Base-by-base conservation (phyloP, 2,113 vertebrate genomes). In the Monarcha castaneiventris region DNA sequence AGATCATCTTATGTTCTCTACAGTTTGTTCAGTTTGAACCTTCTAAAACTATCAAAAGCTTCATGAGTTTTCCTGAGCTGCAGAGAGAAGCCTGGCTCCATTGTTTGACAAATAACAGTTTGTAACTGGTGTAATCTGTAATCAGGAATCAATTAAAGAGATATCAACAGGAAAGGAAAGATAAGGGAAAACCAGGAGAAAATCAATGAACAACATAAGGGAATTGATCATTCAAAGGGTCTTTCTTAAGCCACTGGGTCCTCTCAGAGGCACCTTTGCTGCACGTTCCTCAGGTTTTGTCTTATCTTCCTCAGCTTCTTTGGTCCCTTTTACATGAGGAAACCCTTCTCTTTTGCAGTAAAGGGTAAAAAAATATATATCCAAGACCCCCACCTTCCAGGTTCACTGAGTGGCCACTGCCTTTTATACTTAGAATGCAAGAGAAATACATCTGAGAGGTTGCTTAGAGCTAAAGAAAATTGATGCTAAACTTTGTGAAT, bases 71-170 rank as follows among this genome's bases (percentile, higher is more conserved):
- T 76, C 59, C 39, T 3, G 15, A 67, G 54, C 35, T 2, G 1
- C 26, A 72, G 49, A 41, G 93, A 94, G 58, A 89, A 87, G 29
- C 35, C 62, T 79, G 68, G 41, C 7, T 91, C 12, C 86, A 72
- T 51, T 90, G 76, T 91, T 52, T 96, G 93, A 96, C 94, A 97
- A 95, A 95, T 55, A 89, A 91, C 80, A 88, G 76, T 96, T 90
- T 93, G 93, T 83, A 95, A 89, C 83, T 39, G 51, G 88, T 93
- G 94, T 94, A 96, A 96, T 93, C 94, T 96, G 96, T 89, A 96
- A 96, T 93, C 94, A 96, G 73, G 58, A 93, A 96, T 96, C 96
- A 97, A 93, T 97, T 92, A 97, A 90, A 93, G 75, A 76, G 67
- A 92, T 94, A 95, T 87, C 69, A 76, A 95, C 69, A 95, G 94